A percentile compares a stretch with the other conserved stretches of the same genome.
These are phyloP conservation scores for Lypha dubia DNA, from an alignment of 2,888 invertebrate species.

Conservation along the genomic window DNA sequence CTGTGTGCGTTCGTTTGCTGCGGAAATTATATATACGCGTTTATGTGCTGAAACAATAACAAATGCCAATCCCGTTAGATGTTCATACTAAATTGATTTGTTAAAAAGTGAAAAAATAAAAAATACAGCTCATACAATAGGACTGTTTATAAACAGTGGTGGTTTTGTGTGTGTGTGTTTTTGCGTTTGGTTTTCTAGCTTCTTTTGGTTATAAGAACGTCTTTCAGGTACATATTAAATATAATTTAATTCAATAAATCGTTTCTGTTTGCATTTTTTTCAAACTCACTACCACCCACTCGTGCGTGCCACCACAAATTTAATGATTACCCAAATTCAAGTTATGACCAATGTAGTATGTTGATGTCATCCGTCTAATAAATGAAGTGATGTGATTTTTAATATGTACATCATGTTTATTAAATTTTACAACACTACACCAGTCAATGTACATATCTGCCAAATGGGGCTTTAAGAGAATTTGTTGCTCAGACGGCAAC, in stretches of 20 bases:
- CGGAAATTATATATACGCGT: constrained; percentile 25
- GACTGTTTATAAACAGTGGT: constrained; percentile 22
- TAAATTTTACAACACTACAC: neutral
- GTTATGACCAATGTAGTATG: constrained; percentile 6
- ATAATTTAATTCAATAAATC: neutral
- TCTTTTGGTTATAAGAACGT: constrained; percentile 25
- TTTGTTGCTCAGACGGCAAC: neutral
- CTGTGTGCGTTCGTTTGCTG: constrained; percentile 16
- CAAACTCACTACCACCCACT: neutral
- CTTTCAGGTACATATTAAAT: constrained; percentile 38
- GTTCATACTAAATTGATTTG: constrained; percentile 42
- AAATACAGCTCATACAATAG: constrained; percentile 7
- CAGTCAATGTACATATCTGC: neutral
- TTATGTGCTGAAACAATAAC: constrained; percentile 45
- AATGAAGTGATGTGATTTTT: constrained; percentile 29
- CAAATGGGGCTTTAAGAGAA: neutral
- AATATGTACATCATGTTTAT: neutral
- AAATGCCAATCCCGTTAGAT: constrained; percentile 40
- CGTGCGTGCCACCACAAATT: neutral
- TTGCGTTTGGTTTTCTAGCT: constrained; percentile 6
- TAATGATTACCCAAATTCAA: constrained; percentile 9
- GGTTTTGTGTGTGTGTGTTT: constrained; percentile 32
- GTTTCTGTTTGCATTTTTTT: neutral
- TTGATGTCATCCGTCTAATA: constrained; percentile 46
- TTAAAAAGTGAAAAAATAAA: constrained; percentile 19